phyloP scores from a whole-genome alignment of 2,797 vertebrate genomes.

The Graptemys geographica region DNA sequence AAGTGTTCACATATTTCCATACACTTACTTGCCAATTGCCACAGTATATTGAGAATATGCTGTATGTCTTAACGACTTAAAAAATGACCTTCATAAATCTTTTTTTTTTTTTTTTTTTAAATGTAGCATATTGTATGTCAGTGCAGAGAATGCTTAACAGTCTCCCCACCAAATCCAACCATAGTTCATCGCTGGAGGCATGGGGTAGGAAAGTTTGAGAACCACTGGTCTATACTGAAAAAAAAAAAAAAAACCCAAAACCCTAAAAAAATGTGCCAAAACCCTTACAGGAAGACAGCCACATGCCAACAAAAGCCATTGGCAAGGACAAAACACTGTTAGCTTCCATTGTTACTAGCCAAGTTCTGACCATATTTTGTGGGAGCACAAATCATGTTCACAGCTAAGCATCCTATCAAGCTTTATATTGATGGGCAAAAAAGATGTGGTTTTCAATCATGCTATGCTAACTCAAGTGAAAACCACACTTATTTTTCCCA shows the following conservation, averaged over 20 bases:
- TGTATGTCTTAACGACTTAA: background rate
- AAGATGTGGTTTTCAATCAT: background rate
- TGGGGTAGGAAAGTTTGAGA: background rate
- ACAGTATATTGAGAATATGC: background rate
- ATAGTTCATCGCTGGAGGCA: background rate
- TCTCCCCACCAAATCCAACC: background rate
- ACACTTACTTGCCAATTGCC: background rate
- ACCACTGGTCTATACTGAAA: background rate
- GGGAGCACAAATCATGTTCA: background rate
- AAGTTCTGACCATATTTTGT: slow-evolving; percentile 8
- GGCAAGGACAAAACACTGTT: slow-evolving; percentile 1
- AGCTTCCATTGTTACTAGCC: background rate
- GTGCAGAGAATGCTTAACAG: background rate
- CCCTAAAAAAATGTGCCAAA: background rate
- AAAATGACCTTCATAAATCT: background rate
- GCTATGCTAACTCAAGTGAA: background rate
- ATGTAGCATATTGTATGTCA: background rate
- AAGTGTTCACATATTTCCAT: slow-evolving; percentile 34
- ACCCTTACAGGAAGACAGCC: background rate
- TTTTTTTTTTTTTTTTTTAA: background rate
- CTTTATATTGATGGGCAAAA: background rate
- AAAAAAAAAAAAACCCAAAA: background rate
- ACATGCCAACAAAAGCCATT: background rate
- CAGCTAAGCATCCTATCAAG: background rate
- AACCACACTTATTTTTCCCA: fast-evolving